Percentiles rank a stretch among this genome's conserved stretches.
Evolutionary conservation across 2,797 vertebrate genomes (phyloP).

Genomic region (Forpus xanthops): DNA sequence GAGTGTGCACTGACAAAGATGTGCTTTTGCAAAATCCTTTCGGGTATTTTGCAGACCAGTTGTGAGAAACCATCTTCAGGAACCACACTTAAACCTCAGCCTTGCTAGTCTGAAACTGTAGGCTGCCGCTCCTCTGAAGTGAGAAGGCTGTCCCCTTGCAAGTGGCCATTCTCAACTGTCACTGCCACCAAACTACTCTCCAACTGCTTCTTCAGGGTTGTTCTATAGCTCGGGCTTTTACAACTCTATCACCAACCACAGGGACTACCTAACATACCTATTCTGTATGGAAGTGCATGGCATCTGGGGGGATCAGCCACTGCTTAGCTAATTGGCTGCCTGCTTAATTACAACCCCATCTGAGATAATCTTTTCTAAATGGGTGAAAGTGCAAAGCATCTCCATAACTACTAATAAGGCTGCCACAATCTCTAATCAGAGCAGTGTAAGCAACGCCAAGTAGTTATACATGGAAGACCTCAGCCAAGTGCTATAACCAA

Average conservation of each 20-base stretch:
- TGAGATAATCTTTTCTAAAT: neutral
- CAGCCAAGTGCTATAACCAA: neutral
- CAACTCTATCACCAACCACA: neutral
- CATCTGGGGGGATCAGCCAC: neutral
- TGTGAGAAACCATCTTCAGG: neutral
- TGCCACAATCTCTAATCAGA: neutral
- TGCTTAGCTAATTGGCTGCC: neutral
- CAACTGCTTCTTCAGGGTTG: neutral
- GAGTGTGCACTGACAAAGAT: neutral
- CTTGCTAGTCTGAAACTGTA: neutral
- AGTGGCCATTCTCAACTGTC: neutral
- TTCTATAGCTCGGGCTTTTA: neutral
- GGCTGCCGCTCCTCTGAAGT: neutral
- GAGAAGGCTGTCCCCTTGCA: neutral
- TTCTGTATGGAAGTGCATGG: neutral
- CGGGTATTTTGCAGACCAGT: neutral
- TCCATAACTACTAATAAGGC: neutral
- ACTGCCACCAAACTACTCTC: neutral
- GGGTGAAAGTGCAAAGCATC: neutral
- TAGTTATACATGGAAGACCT: accelerated
- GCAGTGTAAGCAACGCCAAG: neutral
- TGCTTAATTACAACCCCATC: neutral
- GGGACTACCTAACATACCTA: neutral
- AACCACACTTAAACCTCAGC: neutral
- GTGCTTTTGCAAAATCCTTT: neutral